Evolutionary conservation across 2,797 vertebrate species (phyloP).

Genomic region (Meda fulgida): DNA sequence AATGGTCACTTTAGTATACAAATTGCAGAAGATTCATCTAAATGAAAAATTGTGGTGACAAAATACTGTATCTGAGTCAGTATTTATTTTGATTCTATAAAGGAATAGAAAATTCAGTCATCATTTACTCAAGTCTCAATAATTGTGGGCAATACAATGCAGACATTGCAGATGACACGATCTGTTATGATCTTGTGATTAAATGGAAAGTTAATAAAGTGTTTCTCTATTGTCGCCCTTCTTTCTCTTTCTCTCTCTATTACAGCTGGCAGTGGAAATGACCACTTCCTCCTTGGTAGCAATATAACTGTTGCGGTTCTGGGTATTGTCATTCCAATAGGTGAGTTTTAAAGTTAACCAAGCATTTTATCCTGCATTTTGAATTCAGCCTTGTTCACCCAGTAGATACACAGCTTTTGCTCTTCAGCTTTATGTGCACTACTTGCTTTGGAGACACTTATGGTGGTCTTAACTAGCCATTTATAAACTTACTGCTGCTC

Average conservation of each 20-base stretch:
- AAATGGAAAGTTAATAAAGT: neutral
- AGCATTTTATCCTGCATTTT: conserved; percentile 37
- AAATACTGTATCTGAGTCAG: neutral
- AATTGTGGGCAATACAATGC: neutral
- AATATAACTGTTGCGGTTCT: conserved; percentile 93
- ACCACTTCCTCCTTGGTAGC: conserved; percentile 87
- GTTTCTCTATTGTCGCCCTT: neutral
- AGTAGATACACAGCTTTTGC: conserved; percentile 43
- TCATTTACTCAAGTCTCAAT: neutral
- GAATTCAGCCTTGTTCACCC: conserved; percentile 27
- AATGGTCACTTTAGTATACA: conserved; percentile 13
- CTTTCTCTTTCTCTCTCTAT: conserved; percentile 27
- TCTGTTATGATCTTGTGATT: conserved; percentile 5
- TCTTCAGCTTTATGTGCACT: conserved; percentile 41
- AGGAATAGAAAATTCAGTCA: neutral
- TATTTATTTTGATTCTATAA: conserved; percentile 2
- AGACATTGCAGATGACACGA: neutral
- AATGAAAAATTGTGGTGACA: neutral
- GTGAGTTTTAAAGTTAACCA: conserved; percentile 78
- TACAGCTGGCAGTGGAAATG: conserved; percentile 87
- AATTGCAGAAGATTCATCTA: conserved; percentile 5
- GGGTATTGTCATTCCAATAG: conserved; percentile 93
- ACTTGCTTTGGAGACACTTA: conserved; percentile 50
- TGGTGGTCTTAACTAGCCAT: conserved; percentile 36
- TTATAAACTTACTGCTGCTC: conserved; percentile 28